Evolutionary conservation across 2,888 invertebrate species (phyloP), one percentile per base, ranked within the genome.

Genomic region (Tenthredo mesomela): DNA sequence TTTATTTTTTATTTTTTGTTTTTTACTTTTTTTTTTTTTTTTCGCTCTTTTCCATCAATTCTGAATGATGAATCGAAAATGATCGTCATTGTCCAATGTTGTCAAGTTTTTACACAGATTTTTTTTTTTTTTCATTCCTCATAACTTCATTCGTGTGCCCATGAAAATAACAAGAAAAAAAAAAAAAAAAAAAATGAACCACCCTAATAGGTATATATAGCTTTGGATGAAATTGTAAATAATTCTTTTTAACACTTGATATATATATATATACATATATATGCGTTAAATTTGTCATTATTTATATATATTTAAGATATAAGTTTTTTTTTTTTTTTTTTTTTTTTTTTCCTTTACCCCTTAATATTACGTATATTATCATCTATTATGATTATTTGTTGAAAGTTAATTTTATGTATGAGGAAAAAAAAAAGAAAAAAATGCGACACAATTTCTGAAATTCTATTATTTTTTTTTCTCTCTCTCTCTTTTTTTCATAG

Each of bases 201-300:
- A n/a, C n/a, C n/a, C n/a, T n/a, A n/a, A n/a, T n/a, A n/a, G 33
- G 37, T n/a, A n/a, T 71, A 2, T 37, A 40, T 71, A 71, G 25
- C 21, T 37, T 37, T 40, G 71, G 1, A 71, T 12, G 40, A 37
- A 71, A 71, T 71, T 71, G 71, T 71, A 37, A 71, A 71, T 71
- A 71, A 40, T 40, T 37, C n/a, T 37, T 37, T 33, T n/a, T 10
- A 73, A 21, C 21, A 73, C 40, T 29, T 9, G 21, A 71, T n/a
- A 43, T 71, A 71, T 4, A 71, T 5, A 40, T 40, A 33, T 33
- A 71, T 4, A 71, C 12, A 40, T 40, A 33, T 33, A 40, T 73
- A 73, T 7, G 18, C 54, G 54, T 54, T 54, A 29, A 78, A 78
- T 78, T 78, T 78, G 50, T 58, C 18, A 78, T 54, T 78, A 75